Evolutionary conservation across 2,888 invertebrate species (phyloP), one percentile per base, ranked within the genome.

Genomic region (Dryobotodes eremita): DNA sequence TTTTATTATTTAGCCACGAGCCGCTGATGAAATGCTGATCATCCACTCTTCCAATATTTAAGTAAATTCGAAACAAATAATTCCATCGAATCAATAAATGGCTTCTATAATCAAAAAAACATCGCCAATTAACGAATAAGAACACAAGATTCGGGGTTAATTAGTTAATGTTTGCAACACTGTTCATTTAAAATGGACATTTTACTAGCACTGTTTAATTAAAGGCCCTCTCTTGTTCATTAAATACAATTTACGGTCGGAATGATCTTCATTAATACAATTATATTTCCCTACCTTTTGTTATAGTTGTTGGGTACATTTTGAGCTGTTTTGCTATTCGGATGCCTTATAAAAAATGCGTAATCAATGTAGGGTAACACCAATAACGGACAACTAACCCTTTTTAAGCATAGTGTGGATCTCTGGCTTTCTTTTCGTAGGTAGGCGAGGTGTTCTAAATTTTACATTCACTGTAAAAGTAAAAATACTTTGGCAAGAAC

Each of bases 61-160:
- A 20, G 0, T 20, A 53, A 81, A 75, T 75, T 75, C 17, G 8
- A n/a, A 69, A 72, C 26, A 20, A 69, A 61, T 23, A 53, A 57
- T 59, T 71, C 23, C 15, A 55, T 46, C n/a, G 23, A n/a, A 61
- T 72, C 46, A 77, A 61, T 53, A 57, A 57, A 55, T 59, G 36
- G 36, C 26, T 17, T 53, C 36, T 53, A n/a, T 61, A 68, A 31
- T 65, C 62, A 42, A 42, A 42, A 82, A 85, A 75, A 26, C 50
- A 72, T 72, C 13, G 42, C 70, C 75, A 85, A 82, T 83, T 82
- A 89, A 53, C 73, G 71, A 80, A 82, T 80, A 76, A 74, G n/a
- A 74, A 80, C 76, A 77, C 77, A 79, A 81, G 65, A 80, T 76
- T 80, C 66, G 75, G 77, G 75, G 65, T 86, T 85, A 88, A 90